Percentiles rank a stretch among this genome's conserved stretches.
Evolutionary conservation across 2,888 invertebrate species (phyloP).

Genomic region (Caenorhabditis sp.): DNA sequence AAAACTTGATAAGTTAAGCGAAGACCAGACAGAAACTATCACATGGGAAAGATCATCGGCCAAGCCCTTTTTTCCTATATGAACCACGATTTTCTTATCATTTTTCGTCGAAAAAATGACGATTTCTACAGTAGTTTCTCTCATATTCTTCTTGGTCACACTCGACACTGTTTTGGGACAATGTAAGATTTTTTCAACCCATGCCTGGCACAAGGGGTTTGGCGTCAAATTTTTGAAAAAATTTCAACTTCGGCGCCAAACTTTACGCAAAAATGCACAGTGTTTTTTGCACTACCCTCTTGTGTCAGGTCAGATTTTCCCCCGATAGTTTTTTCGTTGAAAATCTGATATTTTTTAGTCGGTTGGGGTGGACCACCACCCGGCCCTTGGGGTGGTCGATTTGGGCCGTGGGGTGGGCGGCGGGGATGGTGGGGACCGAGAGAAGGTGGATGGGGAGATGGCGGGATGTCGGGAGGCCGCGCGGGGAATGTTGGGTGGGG

Average conservation of each 20-base stretch:
- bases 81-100: neutral
- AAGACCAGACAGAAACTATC: neutral
- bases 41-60: neutral
- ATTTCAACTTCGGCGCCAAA: no score
- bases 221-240: no score
- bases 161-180: neutral
- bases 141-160: neutral
- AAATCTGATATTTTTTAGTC: constrained; percentile 12
- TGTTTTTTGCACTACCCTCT: no score
- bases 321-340: neutral
- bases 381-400: constrained; percentile 17
- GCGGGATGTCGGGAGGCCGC: constrained; percentile 12
- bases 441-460: neutral
- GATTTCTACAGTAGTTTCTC: neutral
- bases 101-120: constrained; percentile 6
- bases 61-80: neutral
- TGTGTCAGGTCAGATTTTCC: no score
- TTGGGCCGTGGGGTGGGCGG: constrained; percentile 6
- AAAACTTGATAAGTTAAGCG: neutral
- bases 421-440: no score
- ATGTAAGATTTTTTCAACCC: neutral
- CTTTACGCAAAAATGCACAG: no score
- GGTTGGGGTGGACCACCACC: constrained; percentile 27
- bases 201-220: no score
- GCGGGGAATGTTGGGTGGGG: no score